These are phyloP conservation scores for Sesia apiformis DNA, from an alignment of 2,888 invertebrate species.

Conservation along the genomic window DNA sequence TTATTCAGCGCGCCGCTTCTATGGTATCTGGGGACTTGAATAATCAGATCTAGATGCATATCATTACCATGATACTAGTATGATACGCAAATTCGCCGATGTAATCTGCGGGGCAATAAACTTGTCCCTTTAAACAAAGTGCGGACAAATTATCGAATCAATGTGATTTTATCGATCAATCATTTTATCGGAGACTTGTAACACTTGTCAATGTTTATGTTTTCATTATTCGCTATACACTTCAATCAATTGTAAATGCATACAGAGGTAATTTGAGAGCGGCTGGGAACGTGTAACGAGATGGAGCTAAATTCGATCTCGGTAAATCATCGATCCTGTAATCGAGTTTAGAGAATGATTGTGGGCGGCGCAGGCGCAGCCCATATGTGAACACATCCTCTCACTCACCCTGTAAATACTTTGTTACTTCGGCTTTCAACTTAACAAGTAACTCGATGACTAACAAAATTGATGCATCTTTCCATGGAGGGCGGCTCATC, in stretches of 20 bases:
- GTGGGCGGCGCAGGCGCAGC: conserved; percentile 61
- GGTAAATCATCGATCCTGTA: conserved; percentile 69
- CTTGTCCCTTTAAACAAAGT: conserved; percentile 13
- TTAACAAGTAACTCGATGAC: neutral
- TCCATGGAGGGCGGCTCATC: conserved; percentile 62
- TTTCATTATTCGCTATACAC: neutral
- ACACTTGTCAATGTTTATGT: neutral
- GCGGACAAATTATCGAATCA: neutral
- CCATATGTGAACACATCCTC: conserved; percentile 62
- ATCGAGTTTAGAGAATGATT: conserved; percentile 67
- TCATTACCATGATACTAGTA: conserved; percentile 23
- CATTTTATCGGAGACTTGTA: neutral
- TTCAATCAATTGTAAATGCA: too few species aligned
- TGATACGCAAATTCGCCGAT: conserved; percentile 14
- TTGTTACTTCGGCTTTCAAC: neutral
- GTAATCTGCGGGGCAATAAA: conserved; percentile 23
- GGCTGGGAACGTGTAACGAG: conserved; percentile 31
- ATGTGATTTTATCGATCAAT: neutral
- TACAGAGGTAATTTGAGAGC: neutral
- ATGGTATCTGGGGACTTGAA: conserved; percentile 40
- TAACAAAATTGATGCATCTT: conserved; percentile 10
- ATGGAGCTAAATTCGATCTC: conserved; percentile 63
- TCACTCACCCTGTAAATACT: conserved; percentile 41
- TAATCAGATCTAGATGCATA: conserved; percentile 58
- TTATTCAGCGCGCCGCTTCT: conserved; percentile 45